Evolutionary conservation across 2,888 invertebrate species (phyloP).

Genomic region (Ichneumon xanthorius): DNA sequence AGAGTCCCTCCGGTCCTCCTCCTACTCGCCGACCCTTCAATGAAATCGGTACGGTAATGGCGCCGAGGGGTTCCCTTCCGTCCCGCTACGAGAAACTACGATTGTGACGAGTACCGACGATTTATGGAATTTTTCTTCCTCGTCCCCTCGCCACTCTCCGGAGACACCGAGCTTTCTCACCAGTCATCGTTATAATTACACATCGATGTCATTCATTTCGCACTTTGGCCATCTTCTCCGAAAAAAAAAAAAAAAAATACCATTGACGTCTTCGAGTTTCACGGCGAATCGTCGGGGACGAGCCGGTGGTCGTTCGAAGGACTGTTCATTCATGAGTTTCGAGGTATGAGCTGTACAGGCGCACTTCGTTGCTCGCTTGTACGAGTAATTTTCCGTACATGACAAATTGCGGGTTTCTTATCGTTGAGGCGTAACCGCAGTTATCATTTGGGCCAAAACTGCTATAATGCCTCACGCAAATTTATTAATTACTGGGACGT

Average conservation of each 20-base stretch:
- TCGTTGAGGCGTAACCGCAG: neutral
- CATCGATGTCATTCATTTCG: constrained; percentile 13
- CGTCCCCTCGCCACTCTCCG: constrained; percentile 32
- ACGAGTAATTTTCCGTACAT: neutral
- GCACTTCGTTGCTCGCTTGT: constrained; percentile 1
- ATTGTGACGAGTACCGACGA: constrained; percentile 51
- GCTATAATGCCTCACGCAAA: too few relatives aligned
- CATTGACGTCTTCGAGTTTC: constrained; percentile 18
- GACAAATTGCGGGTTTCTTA: neutral
- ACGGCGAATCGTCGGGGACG: constrained; percentile 47
- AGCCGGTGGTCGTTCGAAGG: constrained; percentile 21
- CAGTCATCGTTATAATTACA: constrained; percentile 65
- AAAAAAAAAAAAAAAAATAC: neutral
- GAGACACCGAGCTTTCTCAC: constrained; percentile 61
- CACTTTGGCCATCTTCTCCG: neutral
- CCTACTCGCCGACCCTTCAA: constrained; percentile 50
- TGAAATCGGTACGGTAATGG: constrained; percentile 62
- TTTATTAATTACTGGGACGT: too few relatives aligned
- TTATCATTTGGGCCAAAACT: too few relatives aligned
- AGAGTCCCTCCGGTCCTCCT: constrained; percentile 64
- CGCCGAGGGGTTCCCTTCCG: neutral
- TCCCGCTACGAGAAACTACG: constrained; percentile 39
- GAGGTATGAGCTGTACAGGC: neutral
- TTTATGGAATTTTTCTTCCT: constrained; percentile 56
- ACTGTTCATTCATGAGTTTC: constrained; percentile 55